Evolutionary conservation across 2,888 invertebrate species (phyloP).

Genomic region (Scaptomyza cyrtandrae): DNA sequence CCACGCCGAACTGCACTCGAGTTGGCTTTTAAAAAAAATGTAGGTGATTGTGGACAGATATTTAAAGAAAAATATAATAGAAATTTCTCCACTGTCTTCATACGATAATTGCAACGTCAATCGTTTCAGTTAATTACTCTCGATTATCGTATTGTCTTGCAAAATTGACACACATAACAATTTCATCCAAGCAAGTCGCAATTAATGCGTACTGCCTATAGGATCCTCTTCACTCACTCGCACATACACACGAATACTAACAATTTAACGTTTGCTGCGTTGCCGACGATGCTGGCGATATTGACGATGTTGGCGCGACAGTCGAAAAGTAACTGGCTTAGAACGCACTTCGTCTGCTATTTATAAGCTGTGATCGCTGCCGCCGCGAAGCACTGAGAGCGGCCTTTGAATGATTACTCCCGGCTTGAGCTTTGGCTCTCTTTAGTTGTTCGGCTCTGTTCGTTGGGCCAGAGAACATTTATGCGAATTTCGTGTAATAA

Average conservation of each 20-base stretch:
- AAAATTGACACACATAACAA: slow-evolving; percentile 64
- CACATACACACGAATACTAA: slow-evolving; percentile 51
- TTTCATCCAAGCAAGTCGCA: slow-evolving; percentile 57
- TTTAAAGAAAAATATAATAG: slow-evolving; percentile 40
- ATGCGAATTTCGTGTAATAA: slow-evolving; percentile 56
- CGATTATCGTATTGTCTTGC: slow-evolving; percentile 43
- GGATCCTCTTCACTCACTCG: slow-evolving; percentile 23
- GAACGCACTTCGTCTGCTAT: slow-evolving; percentile 73
- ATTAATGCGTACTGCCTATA: slow-evolving; percentile 7
- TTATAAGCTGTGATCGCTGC: slow-evolving; percentile 73
- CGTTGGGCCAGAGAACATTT: slow-evolving; percentile 38
- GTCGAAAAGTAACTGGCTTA: slow-evolving; percentile 73
- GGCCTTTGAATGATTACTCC: slow-evolving; percentile 6
- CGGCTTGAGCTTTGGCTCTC: slow-evolving; percentile 34
- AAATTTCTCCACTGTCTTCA: slow-evolving; percentile 70
- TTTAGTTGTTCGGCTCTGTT: background rate
- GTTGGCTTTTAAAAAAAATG: slow-evolving; percentile 32
- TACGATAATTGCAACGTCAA: slow-evolving; percentile 63
- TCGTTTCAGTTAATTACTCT: slow-evolving; percentile 39
- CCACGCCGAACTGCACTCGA: slow-evolving; percentile 48
- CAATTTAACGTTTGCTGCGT: slow-evolving; percentile 32
- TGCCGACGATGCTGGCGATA: slow-evolving; percentile 48
- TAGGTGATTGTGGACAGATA: slow-evolving; percentile 47
- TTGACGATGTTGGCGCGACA: slow-evolving; percentile 57
- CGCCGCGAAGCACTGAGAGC: slow-evolving; percentile 15